Base-by-base conservation (phyloP, 2,888 invertebrate genomes). In the Tinea semifulvella region DNA sequence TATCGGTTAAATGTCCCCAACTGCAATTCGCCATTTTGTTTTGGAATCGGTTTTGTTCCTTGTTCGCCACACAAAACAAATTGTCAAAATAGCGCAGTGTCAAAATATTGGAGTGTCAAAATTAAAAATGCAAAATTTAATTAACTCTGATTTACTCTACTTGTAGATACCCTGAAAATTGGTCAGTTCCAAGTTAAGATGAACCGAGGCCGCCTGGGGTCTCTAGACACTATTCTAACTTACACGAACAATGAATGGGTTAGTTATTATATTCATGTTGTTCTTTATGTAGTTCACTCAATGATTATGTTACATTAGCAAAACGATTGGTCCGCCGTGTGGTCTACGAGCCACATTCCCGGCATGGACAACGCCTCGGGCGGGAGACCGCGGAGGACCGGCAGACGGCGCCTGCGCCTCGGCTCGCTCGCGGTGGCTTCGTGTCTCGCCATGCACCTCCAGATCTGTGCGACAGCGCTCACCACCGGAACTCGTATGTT, bases 301-400 rank as follows among this genome's bases (percentile, higher is more conserved):
- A 22, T 22, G 5, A n/a, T n/a, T n/a, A n/a, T n/a, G n/a, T n/a
- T n/a, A n/a, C n/a, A n/a, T n/a, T 31, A 55, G 50, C 54, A 69
- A 54, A 70, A 68, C 49, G 61, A 73, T 26, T 74, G 66, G 66
- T 79, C 79, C 27, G 58, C 63, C 48, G 58, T 69, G 48, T 71
- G 73, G 71, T 79, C 79, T 46, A 79, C 79, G 28, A 49, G 58
- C 2, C 55, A 71, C 47, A 56, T 79, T 28, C 67, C 72, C 20
- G 67, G 61, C 27, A 65, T 71, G 68, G 71, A 68, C 53, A 61
- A 60, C 27, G 69, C 65, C 18, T 1, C 46, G 52, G 35, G 45
- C 46, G 17, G 38, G 28, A 51, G 44, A 5, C 51, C 31, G 6
- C 49, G 45, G 3, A 56, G 56, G 14, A 22, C 17, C 22, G 73